A percentile compares a stretch with the other conserved stretches of the same genome.
Evolutionary conservation across 2,888 invertebrate species (phyloP).

Genomic region (Acanthoscelides obtectus): DNA sequence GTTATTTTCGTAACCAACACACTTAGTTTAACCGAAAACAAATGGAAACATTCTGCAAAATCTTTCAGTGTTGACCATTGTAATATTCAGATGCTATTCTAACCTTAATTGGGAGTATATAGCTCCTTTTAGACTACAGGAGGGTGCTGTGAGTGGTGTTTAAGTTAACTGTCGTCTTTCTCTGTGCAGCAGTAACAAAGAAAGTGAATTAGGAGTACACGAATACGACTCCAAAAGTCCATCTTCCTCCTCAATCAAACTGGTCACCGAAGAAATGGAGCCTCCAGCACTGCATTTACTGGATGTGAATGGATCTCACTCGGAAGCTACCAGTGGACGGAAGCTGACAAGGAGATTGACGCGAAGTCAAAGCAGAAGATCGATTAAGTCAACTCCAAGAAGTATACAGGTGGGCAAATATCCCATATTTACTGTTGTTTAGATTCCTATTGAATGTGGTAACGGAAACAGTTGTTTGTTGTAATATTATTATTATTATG

Average conservation of each 20-base stretch:
- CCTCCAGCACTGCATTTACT: background rate
- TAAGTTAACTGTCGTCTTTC: background rate
- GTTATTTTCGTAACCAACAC: no score
- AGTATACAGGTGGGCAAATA: constrained; percentile 6
- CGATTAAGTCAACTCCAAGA: constrained; percentile 26
- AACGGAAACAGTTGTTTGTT: no score
- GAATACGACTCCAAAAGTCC: background rate
- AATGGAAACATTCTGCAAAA: no score
- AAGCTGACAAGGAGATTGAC: constrained; percentile 29
- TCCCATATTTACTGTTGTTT: no score
- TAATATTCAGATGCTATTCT: no score
- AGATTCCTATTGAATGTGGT: no score
- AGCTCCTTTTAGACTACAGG: no score
- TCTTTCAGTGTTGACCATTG: no score
- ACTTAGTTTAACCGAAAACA: no score
- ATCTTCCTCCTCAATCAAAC: background rate
- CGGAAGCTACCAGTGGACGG: constrained; percentile 17
- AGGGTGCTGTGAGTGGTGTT: no score
- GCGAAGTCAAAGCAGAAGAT: constrained; percentile 23
- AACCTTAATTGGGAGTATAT: no score
- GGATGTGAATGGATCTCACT: constrained; percentile 8
- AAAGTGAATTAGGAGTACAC: background rate
- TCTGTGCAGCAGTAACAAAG: background rate
- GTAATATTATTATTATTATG: no score
- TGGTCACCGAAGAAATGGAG: constrained; percentile 5